These are phyloP conservation scores for Mycteria americana DNA, from an alignment of 2,797 vertebrate genomes.

Conservation along the genomic window DNA sequence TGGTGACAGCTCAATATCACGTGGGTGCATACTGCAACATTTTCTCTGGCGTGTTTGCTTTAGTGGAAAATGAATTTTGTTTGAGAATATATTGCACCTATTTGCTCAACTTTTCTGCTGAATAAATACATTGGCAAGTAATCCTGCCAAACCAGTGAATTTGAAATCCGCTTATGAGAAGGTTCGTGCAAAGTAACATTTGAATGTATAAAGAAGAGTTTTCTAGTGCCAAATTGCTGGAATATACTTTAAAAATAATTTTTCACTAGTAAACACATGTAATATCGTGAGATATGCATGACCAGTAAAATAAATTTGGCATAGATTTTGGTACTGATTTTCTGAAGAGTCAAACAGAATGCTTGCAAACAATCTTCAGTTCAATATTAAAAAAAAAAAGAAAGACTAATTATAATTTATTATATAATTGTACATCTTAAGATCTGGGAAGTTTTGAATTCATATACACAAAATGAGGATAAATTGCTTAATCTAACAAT, in stretches of 20 bases:
- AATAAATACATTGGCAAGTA: neutral
- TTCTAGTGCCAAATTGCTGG: neutral
- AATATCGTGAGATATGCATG: neutral
- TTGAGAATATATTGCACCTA: neutral
- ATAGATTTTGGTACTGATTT: neutral
- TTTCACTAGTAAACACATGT: neutral
- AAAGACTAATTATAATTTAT: neutral
- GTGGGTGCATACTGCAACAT: neutral
- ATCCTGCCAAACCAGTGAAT: neutral
- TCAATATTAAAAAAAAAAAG: neutral
- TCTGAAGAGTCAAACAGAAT: neutral
- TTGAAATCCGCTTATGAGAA: neutral
- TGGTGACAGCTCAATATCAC: neutral
- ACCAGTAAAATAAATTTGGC: neutral
- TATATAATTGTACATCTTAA: neutral
- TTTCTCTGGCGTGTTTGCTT: neutral
- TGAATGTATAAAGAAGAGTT: neutral
- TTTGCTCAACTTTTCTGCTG: neutral
- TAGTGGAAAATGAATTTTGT: neutral
- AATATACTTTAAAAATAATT: neutral
- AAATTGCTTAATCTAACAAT: neutral
- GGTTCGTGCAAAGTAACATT: neutral
- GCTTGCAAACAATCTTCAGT: neutral
- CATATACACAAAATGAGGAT: neutral
- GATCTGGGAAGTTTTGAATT: neutral